Base-by-base conservation (phyloP, 2,888 invertebrate species). In the Junonia oenone region DNA sequence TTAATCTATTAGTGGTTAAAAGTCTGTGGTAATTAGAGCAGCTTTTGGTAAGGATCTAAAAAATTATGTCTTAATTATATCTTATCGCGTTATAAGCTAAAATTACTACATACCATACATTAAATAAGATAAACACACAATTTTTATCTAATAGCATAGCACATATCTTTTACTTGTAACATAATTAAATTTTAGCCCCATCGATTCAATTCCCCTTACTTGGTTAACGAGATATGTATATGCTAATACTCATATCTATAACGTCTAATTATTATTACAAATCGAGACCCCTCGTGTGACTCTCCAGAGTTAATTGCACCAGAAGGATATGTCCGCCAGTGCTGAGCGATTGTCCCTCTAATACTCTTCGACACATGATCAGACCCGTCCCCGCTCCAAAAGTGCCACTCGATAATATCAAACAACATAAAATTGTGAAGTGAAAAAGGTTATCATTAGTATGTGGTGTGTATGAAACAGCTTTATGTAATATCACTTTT, bases 281-380 rank as follows among this genome's bases (percentile, higher is more conserved):
- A 60, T 66, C 53, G 63, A 68, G 71, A 75, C 71, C 81, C 73
- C 80, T 83, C 72, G 68, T 72, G 68, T 76, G 66, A 65, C 81
- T 72, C 75, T 78, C 73, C 78, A 75, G 76, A 72, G 80, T 79
- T 77, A 78, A 76, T 83, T 85, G 79, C 79, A 77, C 76, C 66
- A 72, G 67, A 67, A 68, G 71, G 66, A 71, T 68, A 73, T 68
- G 68, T 65, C 69, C 70, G 68, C 66, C 68, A 72, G 70, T 72
- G 66, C 73, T 78, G 83, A 86, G 75, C 78, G 83, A 88, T 88
- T 85, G 81, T 82, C 73, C 73, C 76, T 73, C 78, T 84, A 83
- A 86, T 84, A 77, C 67, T 40, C n/a, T 43, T 14, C 50, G 60
- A 60, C 51, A 22, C 26, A 40, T 40, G 31, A 51, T 56, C 47